Percentiles rank a stretch among this genome's conserved stretches.
These are phyloP conservation scores for Omphaloscelis lunosa DNA, from an alignment of 2,888 invertebrate species.

Conservation along the genomic window DNA sequence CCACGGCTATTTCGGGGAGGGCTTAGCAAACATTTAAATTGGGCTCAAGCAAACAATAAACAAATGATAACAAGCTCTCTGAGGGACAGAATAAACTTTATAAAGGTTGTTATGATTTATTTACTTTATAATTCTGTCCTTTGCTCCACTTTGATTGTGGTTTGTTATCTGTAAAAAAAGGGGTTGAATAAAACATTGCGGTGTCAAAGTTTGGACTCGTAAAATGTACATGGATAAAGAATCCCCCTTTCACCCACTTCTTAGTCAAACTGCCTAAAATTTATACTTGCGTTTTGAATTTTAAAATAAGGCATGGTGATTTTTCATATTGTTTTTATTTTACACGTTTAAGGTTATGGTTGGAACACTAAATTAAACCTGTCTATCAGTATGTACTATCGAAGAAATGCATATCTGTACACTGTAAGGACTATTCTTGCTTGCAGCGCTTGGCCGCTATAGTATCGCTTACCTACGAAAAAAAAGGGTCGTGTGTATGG, in stretches of 20 bases:
- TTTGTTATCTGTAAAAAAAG: conserved; percentile 47
- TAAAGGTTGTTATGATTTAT: conserved; percentile 76
- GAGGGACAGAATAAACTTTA: conserved; percentile 77
- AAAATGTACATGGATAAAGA: conserved; percentile 36
- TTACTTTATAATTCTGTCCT: conserved; percentile 74
- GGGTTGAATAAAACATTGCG: conserved; percentile 29
- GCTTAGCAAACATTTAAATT: conserved; percentile 84
- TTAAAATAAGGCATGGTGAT: not conserved
- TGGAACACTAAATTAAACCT: too few species aligned
- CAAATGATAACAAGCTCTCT: conserved; percentile 85
- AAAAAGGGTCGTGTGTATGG: too few species aligned
- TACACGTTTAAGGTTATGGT: not conserved
- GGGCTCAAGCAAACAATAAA: conserved; percentile 81
- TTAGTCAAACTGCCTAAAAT: not conserved
- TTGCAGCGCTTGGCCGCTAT: too few species aligned
- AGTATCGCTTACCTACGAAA: too few species aligned
- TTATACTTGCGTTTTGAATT: not conserved
- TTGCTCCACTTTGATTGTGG: conserved; percentile 68
- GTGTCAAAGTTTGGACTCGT: conserved; percentile 35
- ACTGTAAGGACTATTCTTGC: too few species aligned
- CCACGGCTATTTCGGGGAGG: conserved; percentile 64
- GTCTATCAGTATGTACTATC: too few species aligned
- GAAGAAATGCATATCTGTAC: too few species aligned
- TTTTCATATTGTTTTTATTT: too few species aligned
- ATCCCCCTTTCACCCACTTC: conserved; percentile 18